Base-by-base conservation (phyloP, 2,797 vertebrate species). In the Ambastaia sidthimunki region DNA sequence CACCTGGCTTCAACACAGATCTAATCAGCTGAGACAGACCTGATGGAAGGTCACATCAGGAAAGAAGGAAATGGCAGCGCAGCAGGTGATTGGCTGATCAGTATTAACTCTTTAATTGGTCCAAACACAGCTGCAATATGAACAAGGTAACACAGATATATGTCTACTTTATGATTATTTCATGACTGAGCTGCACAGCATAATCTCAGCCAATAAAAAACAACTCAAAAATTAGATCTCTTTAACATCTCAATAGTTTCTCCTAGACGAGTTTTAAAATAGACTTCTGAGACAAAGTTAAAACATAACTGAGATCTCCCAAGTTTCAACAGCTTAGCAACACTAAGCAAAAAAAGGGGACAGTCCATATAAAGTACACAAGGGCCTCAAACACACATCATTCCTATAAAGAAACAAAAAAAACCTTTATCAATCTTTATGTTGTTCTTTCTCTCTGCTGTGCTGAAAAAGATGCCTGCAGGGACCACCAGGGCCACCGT, bases 21-120 rank as follows among this genome's bases (percentile, higher is more conserved):
- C 52, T 84, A 74, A 59, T 60, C 48, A 80, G 75, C 78, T 54
- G 79, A 79, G 84, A 81, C 82, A 83, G 47, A 75, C 75, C 55
- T 84, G 81, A 62, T 68, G 67, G 76, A 86, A 84, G 84, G 84
- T 85, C 86, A 80, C 75, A 75, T 79, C 74, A 80, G 72, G 77
- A 83, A 44, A 63, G 63, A 47, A 72, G 59, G 68, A 68, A 63
- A 66, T 71, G 79, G 67, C 71, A 75, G 71, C 60, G n/a, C 71
- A 65, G 73, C 69, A 65, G 76, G 78, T 37, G 28, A 67, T 9
- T 52, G 41, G 34, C 60, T 44, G 70, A 67, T 80, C 78, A 72
- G 73, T 67, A 67, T 12, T 48, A 54, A 62, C 19, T 10, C 34
- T 54, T 65, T 80, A 80, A 80, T 73, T 80, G 70, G 21, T 19